Conservation (phyloP, 2,797 vertebrate species). For the Coregonus suidteri region DNA sequence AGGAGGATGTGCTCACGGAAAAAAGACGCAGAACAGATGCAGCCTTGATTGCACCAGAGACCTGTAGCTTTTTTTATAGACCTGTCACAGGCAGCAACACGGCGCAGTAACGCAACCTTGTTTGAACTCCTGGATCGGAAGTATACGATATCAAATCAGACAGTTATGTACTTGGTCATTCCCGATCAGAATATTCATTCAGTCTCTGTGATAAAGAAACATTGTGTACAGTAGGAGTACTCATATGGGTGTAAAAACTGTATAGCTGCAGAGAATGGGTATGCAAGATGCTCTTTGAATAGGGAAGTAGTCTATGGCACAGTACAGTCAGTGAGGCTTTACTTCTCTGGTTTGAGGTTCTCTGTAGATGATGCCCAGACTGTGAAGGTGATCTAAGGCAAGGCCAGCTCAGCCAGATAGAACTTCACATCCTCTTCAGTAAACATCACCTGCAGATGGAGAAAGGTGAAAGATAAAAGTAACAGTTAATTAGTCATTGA, state of each 20-base stretch:
- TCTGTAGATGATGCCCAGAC: constrained; percentile 96
- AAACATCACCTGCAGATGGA: constrained; percentile 89
- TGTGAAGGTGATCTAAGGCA: constrained; percentile 95
- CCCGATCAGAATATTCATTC: neutral
- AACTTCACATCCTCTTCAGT: constrained; percentile 98
- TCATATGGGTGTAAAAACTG: neutral
- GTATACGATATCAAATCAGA: neutral
- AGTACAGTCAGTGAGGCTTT: neutral
- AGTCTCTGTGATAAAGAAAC: neutral
- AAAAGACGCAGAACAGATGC: neutral
- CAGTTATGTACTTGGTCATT: neutral
- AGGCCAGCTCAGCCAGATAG: constrained; percentile 94
- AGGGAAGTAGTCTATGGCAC: neutral
- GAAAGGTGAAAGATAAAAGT: neutral
- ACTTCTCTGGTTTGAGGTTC: constrained; percentile 86
- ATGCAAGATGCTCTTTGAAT: neutral
- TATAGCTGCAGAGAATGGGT: neutral
- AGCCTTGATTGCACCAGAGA: neutral
- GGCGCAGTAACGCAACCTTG: neutral
- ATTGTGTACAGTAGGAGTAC: neutral
- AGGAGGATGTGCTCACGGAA: neutral
- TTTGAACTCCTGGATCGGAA: neutral
- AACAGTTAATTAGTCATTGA: no score
- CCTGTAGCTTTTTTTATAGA: neutral
- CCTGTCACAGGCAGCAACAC: neutral